Evolutionary conservation across 2,797 vertebrate species (phyloP), one percentile per base, ranked within the genome.

Genomic region (Chaetophractus vellerosus): DNA sequence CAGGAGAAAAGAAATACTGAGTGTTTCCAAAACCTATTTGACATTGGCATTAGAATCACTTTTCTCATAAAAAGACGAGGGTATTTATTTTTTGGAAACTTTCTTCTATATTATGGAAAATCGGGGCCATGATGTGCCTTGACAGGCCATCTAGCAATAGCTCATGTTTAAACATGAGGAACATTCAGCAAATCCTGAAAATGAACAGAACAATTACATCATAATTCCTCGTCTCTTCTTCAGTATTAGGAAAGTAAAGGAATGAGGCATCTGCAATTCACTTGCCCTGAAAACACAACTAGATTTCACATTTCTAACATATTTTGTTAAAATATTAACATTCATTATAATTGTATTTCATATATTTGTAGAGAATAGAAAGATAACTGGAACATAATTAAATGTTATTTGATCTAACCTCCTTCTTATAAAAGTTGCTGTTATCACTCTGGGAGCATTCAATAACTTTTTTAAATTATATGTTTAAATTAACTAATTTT

Each of bases 241-340:
- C 57, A n/a, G 14, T 14, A 57, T 59, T 57, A 75, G 28, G 36
- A 66, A 74, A 84, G 50, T 14, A 63, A 88, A 94, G 23, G 24
- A 84, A 23, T 41, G 14, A 71, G 55, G 36, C 45, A 2, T 80
- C 31, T 57, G 23, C 45, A 80, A 48, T 16, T 8, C 19, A 64
- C 23, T 68, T 80, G 14, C 31, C 28, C 61, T 71, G 15, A 90
- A 90, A 94, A 76, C 2, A 69, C 6, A 69, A 12, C 6, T 33
- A 80, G 2, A 16, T 9, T 81, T 14, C 18, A 80, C 59, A n/a
- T 85, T 75, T 50, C 18, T 63, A 24, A 88, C 33, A 21, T 36
- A 36, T 38, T 92, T 92, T n/a, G 69, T 33, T 84, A 84, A 84
- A 33, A 59, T 38, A 81, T 61, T 33, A 82, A 69, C 86, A 68